phyloP scores from a whole-genome alignment of 2,888 invertebrate genomes.

The Beris chalybata region DNA sequence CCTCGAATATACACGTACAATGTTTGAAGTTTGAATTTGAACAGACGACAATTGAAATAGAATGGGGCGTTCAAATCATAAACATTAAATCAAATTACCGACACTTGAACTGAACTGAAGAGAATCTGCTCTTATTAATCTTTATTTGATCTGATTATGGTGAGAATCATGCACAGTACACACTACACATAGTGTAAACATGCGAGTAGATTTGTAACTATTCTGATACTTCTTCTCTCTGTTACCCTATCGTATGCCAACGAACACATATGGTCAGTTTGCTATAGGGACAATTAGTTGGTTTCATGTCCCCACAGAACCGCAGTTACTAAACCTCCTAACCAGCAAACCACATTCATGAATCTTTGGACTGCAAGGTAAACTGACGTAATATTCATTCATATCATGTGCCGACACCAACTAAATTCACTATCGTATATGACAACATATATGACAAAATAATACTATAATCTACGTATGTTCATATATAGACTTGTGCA shows the following conservation, averaged over 20 bases:
- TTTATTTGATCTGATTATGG: conserved; percentile 41
- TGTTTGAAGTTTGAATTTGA: conserved; percentile 6
- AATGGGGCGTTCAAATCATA: conserved; percentile 30
- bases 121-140: conserved; percentile 36
- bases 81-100: conserved; percentile 37
- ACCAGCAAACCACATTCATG: too few relatives aligned
- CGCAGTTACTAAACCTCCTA: too few relatives aligned
- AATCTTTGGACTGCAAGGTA: too few relatives aligned
- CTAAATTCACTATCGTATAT: too few relatives aligned
- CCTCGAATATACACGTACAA: background rate
- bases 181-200: conserved; percentile 17
- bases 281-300: conserved; percentile 25
- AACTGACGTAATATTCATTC: too few relatives aligned
- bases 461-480: too few relatives aligned
- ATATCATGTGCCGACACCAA: too few relatives aligned
- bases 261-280: conserved; percentile 5
- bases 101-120: conserved; percentile 31
- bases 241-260: too few relatives aligned
- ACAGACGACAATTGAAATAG: conserved; percentile 17
- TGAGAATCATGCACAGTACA: conserved; percentile 36
- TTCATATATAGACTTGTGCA: background rate
- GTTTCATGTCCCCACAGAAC: conserved; percentile 16
- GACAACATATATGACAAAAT: too few relatives aligned
- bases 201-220: background rate
- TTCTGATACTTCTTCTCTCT: too few relatives aligned